Evolutionary conservation across 2,113 vertebrate genomes (phyloP).

Genomic region (Phaetusa simplex): DNA sequence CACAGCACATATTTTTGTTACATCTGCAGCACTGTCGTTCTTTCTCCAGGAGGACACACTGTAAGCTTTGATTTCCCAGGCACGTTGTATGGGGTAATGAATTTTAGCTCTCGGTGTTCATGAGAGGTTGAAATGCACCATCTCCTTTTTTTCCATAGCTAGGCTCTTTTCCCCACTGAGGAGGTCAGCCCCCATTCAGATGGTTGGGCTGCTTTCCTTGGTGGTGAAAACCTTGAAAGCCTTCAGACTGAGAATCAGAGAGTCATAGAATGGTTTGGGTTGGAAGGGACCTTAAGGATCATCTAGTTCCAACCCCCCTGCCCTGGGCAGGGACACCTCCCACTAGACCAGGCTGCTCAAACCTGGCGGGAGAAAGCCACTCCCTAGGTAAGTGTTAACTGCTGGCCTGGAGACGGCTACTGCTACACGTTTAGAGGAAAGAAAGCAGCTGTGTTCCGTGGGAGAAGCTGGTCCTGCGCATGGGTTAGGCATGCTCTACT

Average conservation of each 20-base stretch:
- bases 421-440: neutral
- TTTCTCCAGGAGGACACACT: neutral
- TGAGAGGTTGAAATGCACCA: accelerated
- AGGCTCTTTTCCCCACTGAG: neutral
- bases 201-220: neutral
- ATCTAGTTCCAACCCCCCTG: no score
- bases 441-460: neutral
- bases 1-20: neutral
- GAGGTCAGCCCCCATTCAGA: neutral
- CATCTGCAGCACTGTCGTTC: accelerated
- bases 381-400: neutral
- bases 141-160: neutral
- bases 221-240: neutral
- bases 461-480: neutral
- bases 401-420: neutral
- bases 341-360: no score
- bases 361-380: neutral
- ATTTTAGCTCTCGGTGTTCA: neutral
- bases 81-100: neutral
- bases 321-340: no score
- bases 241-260: neutral
- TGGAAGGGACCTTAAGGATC: no score
- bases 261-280: no score
- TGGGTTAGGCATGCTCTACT: neutral
- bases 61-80: neutral